A percentile compares a stretch with the other conserved stretches of the same genome.
These are phyloP conservation scores for Goniozus legneri DNA, from an alignment of 1,140 invertebrate genomes.

Conservation along the genomic window DNA sequence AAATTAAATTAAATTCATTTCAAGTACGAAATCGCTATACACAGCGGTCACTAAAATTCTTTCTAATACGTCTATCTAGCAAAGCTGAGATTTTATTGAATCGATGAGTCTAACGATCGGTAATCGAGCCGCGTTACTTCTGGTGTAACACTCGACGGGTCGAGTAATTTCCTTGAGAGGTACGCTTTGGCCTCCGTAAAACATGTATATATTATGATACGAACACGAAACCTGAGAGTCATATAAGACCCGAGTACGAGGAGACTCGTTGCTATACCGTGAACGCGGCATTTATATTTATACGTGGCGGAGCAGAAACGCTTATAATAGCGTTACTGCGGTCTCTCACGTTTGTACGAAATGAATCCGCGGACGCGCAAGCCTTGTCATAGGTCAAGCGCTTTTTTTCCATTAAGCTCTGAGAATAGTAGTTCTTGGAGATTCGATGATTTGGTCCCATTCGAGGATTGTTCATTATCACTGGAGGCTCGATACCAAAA, in stretches of 20 bases:
- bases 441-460: no score
- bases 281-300: slow-evolving; percentile 45
- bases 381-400: slow-evolving; percentile 36
- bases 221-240: slow-evolving; percentile 44
- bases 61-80: no score
- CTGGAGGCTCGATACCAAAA: no score
- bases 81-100: no score
- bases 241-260: slow-evolving; percentile 15
- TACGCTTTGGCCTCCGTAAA: no score
- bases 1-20: background rate
- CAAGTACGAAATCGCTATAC: background rate
- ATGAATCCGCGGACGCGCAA: slow-evolving; percentile 33
- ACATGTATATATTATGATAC: slow-evolving; percentile 41
- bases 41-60: no score
- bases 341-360: slow-evolving; percentile 36
- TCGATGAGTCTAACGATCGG: no score
- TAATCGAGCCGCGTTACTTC: no score
- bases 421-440: no score
- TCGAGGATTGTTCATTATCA: no score
- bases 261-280: slow-evolving; percentile 29
- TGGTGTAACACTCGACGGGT: no score
- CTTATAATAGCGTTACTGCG: slow-evolving; percentile 43
- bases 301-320: slow-evolving; percentile 27
- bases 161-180: no score
- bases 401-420: slow-evolving; percentile 19